Percentiles rank a stretch among this genome's conserved stretches.
Evolutionary conservation across 2,797 vertebrate genomes (phyloP).

Genomic region (Champsocephalus esox): DNA sequence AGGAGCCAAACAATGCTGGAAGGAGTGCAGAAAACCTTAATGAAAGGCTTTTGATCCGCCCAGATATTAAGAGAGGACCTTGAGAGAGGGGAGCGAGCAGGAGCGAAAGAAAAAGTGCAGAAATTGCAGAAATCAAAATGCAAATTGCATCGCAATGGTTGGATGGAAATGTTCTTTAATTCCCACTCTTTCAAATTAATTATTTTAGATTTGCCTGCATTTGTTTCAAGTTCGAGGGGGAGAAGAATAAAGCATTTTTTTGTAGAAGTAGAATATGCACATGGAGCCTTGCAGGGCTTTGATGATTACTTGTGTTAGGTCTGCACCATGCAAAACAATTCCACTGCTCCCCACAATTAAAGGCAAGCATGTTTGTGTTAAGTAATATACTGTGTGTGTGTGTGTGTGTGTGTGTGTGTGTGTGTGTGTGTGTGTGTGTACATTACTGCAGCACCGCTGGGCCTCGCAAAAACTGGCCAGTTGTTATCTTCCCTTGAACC

Average conservation of each 20-base stretch:
- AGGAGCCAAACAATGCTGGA: constrained; percentile 84
- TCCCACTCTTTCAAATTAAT: constrained; percentile 78
- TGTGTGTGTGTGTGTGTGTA: neutral
- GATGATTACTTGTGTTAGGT: constrained; percentile 72
- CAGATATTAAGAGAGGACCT: constrained; percentile 78
- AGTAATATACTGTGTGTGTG: constrained; percentile 5
- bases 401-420: neutral
- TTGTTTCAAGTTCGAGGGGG: constrained; percentile 75
- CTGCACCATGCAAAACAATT: constrained; percentile 55
- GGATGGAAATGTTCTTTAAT: constrained; percentile 64
- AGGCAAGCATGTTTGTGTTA: constrained; percentile 38
- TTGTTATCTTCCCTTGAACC: constrained; percentile 58
- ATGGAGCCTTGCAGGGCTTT: constrained; percentile 73
- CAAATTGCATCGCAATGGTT: constrained; percentile 74
- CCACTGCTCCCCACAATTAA: constrained; percentile 46
- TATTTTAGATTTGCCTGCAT: constrained; percentile 71
- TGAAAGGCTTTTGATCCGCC: constrained; percentile 84
- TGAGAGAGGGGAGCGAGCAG: constrained; percentile 48
- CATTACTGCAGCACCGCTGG: constrained; percentile 14
- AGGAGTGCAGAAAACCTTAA: constrained; percentile 80
- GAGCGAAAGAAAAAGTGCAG: constrained; percentile 65
- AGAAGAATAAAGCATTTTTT: constrained; percentile 71
- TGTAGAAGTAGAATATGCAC: constrained; percentile 61
- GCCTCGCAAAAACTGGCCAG: constrained; percentile 37
- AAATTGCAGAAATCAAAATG: constrained; percentile 81